Base-by-base conservation (phyloP, 2,888 invertebrate species). In the Pollenia griseotomentosa region DNA sequence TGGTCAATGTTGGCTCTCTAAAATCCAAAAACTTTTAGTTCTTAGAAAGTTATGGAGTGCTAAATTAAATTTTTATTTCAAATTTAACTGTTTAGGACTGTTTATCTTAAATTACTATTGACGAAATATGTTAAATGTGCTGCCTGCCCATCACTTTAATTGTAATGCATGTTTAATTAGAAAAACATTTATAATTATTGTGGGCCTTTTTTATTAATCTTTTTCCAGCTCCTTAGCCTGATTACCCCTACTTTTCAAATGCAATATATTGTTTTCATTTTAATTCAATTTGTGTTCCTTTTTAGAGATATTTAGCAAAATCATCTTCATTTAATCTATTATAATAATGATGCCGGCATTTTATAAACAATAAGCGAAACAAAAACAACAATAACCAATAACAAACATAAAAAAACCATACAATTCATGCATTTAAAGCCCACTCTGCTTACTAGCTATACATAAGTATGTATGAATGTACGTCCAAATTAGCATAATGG, bases 311-410 rank as follows among this genome's bases (percentile, higher is more conserved):
- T 71, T 66, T 70, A 71, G 61, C 46, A 71, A 73, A 86, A 74
- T 80, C 73, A 78, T 83, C 73, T 80, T 80, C 59, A 75, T 80
- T 46, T 78, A 84, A 84, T 87, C 86, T 81, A 84, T 87, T 82
- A 63, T 84, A 78, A 84, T 84, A 81, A 78, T 87, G 84, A 82
- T 87, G 87, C 81, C 87, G 84, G 84, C 84, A 84, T 78, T 82
- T 74, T 81, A 68, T 59, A 71, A 77, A 77, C 73, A 73, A 66
- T 61, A 61, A 6, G 33, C 33, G 33, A 33, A 48, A 70, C 16
- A 51, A 46, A 42, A 33, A 51, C 5, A 61, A 51, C 9, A 55
- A 44, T 16, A 55, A 55, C 1, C n/a, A 74, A 61, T 12, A 75
- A 40, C 11, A 11, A 68, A 51, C 12, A 44, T 0, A 59, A 44